Conservation (phyloP, 2,113 vertebrate genomes). For the Carettochelys insculpta region DNA sequence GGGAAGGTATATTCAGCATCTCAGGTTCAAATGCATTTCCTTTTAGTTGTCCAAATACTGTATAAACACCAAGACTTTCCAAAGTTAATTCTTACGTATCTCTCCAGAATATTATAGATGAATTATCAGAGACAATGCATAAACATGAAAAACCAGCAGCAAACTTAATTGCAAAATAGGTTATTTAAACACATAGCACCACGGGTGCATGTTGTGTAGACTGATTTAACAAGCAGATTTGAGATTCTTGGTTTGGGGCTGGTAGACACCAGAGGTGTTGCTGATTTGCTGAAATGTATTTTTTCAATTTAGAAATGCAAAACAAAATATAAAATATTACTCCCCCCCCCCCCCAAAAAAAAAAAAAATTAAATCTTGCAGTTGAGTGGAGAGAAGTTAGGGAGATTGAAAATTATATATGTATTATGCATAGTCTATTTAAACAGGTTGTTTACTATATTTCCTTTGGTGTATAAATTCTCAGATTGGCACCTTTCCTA, state of each 20-base stretch:
- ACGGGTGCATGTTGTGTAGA: slow-evolving; percentile 38
- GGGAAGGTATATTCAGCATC: background rate
- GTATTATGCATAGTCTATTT: background rate
- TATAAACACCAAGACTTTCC: slow-evolving; percentile 31
- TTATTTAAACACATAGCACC: slow-evolving; percentile 28
- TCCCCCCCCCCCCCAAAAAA: too few species aligned
- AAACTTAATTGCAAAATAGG: slow-evolving; percentile 34
- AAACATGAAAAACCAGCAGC: background rate
- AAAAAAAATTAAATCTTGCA: background rate
- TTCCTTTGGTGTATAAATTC: background rate
- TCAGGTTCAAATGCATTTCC: background rate
- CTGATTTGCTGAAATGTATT: too few species aligned
- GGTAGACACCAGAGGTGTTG: background rate
- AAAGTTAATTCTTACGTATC: slow-evolving; percentile 21
- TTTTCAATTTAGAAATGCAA: background rate
- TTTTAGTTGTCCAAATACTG: background rate
- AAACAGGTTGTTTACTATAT: background rate
- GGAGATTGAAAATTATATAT: background rate
- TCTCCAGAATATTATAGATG: slow-evolving; percentile 24
- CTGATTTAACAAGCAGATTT: slow-evolving; percentile 36
- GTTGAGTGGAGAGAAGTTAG: background rate
- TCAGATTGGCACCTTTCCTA: background rate
- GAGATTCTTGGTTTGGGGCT: background rate
- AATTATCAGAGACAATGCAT: slow-evolving; percentile 43
- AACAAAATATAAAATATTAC: background rate